These are phyloP conservation scores for Drosophila suzukii DNA, from an alignment of 1,140 invertebrate species.

Conservation along the genomic window DNA sequence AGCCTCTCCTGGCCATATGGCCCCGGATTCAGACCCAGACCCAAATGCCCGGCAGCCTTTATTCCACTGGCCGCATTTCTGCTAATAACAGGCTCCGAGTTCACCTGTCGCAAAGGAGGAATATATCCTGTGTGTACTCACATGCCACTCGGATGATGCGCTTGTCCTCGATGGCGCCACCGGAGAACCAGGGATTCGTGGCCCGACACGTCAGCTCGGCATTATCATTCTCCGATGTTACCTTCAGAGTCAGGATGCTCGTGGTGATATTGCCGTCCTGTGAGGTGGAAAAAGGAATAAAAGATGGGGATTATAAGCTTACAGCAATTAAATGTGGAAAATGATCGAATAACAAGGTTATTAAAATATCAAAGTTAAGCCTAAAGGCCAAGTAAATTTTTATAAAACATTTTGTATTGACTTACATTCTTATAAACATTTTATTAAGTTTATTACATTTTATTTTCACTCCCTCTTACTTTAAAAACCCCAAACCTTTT, in stretches of 20 bases:
- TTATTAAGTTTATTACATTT: neutral
- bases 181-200: constrained; percentile 95
- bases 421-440: neutral
- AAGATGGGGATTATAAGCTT: neutral
- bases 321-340: neutral
- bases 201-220: constrained; percentile 93
- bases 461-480: too few relatives aligned
- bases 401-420: too few relatives aligned
- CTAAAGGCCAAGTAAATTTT: neutral
- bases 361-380: neutral
- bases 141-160: constrained; percentile 92
- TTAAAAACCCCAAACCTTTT: too few relatives aligned
- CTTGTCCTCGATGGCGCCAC: constrained; percentile 91
- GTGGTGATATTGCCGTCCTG: constrained; percentile 89
- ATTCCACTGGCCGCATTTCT: constrained; percentile 14
- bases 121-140: constrained; percentile 86
- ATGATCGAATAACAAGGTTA: neutral
- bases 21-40: constrained; percentile 3
- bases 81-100: constrained; percentile 33
- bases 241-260: constrained; percentile 90
- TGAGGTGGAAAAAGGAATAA: neutral
- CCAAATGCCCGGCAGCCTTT: constrained; percentile 5
- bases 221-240: constrained; percentile 91
- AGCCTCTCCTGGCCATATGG: constrained; percentile 37
- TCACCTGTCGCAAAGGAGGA: constrained; percentile 32